phyloP scores from a whole-genome alignment of 1,140 invertebrate species.

The Diabrotica undecimpunctata region DNA sequence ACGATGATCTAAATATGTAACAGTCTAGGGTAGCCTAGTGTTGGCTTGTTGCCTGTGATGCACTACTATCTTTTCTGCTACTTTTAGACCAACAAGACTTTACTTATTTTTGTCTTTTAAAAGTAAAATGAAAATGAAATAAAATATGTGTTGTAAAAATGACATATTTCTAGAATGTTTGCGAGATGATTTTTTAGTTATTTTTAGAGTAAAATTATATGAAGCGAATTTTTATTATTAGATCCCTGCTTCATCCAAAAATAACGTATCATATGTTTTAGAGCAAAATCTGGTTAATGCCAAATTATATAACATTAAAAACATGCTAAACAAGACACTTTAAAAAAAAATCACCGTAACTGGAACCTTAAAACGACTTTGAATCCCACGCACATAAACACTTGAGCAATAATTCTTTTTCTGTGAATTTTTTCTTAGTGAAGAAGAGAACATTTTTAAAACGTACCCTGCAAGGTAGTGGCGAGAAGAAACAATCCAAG shows the following conservation, averaged over 20 bases:
- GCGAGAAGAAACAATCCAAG: constrained; percentile 45
- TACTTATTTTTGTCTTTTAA: constrained; percentile 19
- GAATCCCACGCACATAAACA: constrained; percentile 20
- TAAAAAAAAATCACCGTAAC: neutral
- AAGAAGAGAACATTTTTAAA: constrained; percentile 10
- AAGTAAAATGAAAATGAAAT: constrained; percentile 8
- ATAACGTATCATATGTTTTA: constrained; percentile 36
- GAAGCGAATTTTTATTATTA: constrained; percentile 40
- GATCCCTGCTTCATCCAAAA: constrained; percentile 37
- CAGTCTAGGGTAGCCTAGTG: constrained; percentile 40
- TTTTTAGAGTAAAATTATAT: constrained; percentile 37
- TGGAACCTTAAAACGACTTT: neutral
- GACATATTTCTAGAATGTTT: neutral
- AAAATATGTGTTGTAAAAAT: neutral
- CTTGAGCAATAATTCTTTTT: constrained; percentile 4
- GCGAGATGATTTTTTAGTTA: constrained; percentile 22
- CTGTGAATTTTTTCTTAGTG: neutral
- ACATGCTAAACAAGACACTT: neutral
- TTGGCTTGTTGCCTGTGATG: constrained; percentile 43
- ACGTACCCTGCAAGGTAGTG: constrained; percentile 47
- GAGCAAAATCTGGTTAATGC: neutral
- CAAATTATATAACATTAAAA: neutral
- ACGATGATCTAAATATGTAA: constrained; percentile 42
- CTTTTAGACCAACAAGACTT: constrained; percentile 35
- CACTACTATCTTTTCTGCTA: constrained; percentile 30